A percentile compares a stretch with the other conserved stretches of the same genome.
These are phyloP conservation scores for Campylomormyrus tamandua DNA, from an alignment of 2,113 vertebrate genomes.

Conservation along the genomic window DNA sequence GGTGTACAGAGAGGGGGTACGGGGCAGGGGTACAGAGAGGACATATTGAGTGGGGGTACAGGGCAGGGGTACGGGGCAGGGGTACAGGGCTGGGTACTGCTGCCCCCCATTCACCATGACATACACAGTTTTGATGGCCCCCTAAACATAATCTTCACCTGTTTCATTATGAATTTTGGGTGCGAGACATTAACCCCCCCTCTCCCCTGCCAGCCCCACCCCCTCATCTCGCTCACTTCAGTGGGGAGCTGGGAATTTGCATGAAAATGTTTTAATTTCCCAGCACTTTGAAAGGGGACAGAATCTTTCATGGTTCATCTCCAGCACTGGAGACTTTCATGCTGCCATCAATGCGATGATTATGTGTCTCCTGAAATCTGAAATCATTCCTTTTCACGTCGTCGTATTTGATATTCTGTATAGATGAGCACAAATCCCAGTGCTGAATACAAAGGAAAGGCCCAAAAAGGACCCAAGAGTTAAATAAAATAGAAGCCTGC, in stretches of 20 bases:
- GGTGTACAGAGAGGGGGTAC: constrained; percentile 62
- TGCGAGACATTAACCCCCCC: background rate
- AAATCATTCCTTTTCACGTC: background rate
- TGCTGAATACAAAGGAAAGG: background rate
- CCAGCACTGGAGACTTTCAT: background rate
- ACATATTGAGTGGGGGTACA: background rate
- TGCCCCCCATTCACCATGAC: constrained; percentile 49
- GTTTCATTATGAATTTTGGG: background rate
- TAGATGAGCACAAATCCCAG: background rate
- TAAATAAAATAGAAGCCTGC: no score
- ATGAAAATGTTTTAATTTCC: constrained; percentile 7
- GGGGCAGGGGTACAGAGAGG: constrained; percentile 6
- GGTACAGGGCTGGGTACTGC: constrained; percentile 50
- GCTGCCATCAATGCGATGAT: background rate
- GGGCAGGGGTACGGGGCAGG: constrained; percentile 39
- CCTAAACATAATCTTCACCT: constrained; percentile 18
- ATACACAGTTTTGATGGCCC: constrained; percentile 15
- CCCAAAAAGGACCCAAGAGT: no score
- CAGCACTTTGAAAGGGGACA: background rate
- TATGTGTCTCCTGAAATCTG: background rate
- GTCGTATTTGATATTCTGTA: background rate
- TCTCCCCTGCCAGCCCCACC: background rate
- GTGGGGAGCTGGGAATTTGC: background rate
- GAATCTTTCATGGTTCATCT: background rate
- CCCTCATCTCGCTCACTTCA: background rate